These are phyloP conservation scores for Aphelenchoides besseyi DNA, from an alignment of 1,140 invertebrate species.

Conservation along the genomic window DNA sequence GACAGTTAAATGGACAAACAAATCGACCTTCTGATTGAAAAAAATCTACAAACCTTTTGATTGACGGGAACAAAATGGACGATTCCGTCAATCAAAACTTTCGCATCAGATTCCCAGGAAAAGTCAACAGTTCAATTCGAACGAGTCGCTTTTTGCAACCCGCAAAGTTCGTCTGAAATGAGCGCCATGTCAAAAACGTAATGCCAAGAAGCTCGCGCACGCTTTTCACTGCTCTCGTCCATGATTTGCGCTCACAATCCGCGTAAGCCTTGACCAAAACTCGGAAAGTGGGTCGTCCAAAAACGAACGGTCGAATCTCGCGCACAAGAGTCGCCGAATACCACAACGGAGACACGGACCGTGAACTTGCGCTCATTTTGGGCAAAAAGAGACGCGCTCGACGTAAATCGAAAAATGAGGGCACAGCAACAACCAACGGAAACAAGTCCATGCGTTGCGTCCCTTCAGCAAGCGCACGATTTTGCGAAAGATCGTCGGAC, in stretches of 20 bases:
- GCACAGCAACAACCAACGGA: neutral
- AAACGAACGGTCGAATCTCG: too few species aligned
- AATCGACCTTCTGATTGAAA: too few species aligned
- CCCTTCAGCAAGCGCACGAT: neutral
- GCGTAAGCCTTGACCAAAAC: neutral
- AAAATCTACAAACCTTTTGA: neutral
- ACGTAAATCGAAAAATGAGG: neutral
- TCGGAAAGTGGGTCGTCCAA: neutral
- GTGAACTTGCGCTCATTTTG: neutral
- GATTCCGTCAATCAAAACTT: neutral
- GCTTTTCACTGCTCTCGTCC: neutral
- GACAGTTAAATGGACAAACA: too few species aligned
- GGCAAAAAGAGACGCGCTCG: neutral
- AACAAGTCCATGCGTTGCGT: neutral
- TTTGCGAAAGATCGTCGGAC: neutral
- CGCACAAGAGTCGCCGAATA: conserved; percentile 1
- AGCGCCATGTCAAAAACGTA: neutral
- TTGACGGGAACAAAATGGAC: neutral
- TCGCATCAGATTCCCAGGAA: neutral
- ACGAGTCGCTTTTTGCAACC: neutral
- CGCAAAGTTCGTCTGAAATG: neutral
- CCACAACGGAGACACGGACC: neutral
- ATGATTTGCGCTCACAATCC: neutral
- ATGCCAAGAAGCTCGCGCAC: neutral
- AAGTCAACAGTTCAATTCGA: neutral